These are phyloP conservation scores for Leptinotarsa juncta DNA, from an alignment of 2,888 invertebrate species.

Conservation along the genomic window DNA sequence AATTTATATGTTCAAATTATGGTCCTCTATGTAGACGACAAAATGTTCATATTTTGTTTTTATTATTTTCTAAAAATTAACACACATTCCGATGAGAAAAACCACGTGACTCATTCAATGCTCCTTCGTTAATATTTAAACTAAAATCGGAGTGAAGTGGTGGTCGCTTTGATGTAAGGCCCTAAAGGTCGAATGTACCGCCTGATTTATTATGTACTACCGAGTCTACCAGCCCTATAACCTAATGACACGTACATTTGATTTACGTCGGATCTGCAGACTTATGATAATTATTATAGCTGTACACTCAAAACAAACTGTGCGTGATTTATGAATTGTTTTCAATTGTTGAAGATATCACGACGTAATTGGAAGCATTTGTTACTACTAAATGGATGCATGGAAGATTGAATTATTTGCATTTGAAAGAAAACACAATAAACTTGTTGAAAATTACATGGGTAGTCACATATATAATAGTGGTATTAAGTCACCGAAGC, in stretches of 20 bases:
- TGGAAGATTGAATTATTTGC: background rate
- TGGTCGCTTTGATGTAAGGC: constrained; percentile 55
- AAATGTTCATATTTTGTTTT: no score
- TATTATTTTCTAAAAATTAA: background rate
- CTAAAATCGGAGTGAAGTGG: constrained; percentile 48
- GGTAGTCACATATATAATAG: no score
- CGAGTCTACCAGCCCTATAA: constrained; percentile 48
- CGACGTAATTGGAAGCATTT: constrained; percentile 3
- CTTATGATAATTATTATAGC: constrained; percentile 47
- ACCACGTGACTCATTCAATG: constrained; percentile 37
- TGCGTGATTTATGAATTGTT: constrained; percentile 36
- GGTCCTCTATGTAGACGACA: no score
- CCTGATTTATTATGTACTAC: constrained; percentile 58
- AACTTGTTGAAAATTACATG: no score
- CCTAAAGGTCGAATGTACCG: constrained; percentile 57
- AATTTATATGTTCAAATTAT: no score
- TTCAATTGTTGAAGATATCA: constrained; percentile 16
- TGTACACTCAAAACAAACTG: constrained; percentile 42
- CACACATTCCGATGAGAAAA: constrained; percentile 21
- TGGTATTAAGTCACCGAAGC: no score
- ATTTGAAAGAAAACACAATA: no score
- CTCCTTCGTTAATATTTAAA: constrained; percentile 52
- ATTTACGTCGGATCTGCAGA: constrained; percentile 51
- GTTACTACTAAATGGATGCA: background rate
- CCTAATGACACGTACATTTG: constrained; percentile 55